Evolutionary conservation across 1,140 invertebrate species (phyloP).

Genomic region (Drosophila ercepeae): DNA sequence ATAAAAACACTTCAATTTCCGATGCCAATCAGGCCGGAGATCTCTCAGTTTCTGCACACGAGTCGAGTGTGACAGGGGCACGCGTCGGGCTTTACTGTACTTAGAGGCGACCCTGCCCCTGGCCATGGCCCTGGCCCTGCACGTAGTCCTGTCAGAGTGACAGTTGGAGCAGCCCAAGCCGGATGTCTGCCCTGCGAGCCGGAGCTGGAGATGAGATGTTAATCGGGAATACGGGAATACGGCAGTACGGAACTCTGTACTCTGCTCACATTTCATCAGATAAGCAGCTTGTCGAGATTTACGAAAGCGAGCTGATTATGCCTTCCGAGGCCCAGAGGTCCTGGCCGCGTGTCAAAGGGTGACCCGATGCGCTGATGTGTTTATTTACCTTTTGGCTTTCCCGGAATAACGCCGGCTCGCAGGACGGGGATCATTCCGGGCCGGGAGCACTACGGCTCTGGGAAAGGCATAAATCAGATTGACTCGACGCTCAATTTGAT

Average conservation of each 20-base stretch:
- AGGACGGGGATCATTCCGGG: neutral
- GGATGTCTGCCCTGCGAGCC: constrained; percentile 51
- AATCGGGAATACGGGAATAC: constrained; percentile 46
- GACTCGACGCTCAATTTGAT: constrained; percentile 71
- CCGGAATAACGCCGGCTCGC: neutral
- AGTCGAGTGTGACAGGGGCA: constrained; percentile 53
- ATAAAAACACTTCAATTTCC: constrained; percentile 82
- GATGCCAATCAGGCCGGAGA: constrained; percentile 62
- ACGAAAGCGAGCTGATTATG: constrained; percentile 81
- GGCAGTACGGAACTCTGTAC: constrained; percentile 45
- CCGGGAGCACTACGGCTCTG: constrained; percentile 36
- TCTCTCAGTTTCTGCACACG: constrained; percentile 6
- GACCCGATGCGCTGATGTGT: constrained; percentile 46
- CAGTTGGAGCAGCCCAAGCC: constrained; percentile 35
- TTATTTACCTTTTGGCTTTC: constrained; percentile 78
- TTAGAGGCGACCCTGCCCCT: constrained; percentile 31
- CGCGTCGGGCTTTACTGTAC: constrained; percentile 71
- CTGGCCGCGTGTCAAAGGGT: constrained; percentile 68
- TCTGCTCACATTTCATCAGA: constrained; percentile 79
- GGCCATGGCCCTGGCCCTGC: too few species aligned
- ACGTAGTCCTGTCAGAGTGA: constrained; percentile 69
- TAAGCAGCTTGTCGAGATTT: constrained; percentile 82
- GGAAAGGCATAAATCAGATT: constrained; percentile 73
- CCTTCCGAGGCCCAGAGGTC: constrained; percentile 28
- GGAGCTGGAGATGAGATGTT: constrained; percentile 69